Evolutionary conservation across 2,888 invertebrate genomes (phyloP), one percentile per base, ranked within the genome.

Genomic region (Neuroscelio doddi): DNA sequence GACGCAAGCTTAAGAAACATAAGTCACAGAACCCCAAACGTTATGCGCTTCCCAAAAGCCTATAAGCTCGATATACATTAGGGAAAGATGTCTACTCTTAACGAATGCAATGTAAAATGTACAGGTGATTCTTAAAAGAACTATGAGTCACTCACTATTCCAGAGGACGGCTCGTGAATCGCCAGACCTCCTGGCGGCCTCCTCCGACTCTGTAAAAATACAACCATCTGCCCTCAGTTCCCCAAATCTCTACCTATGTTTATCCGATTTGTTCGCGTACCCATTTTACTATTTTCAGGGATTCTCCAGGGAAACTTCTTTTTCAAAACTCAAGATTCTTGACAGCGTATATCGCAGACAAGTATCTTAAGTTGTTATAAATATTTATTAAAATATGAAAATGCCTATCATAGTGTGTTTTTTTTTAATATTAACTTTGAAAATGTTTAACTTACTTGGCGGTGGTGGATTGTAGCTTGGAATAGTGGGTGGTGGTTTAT

Each of bases 81-180:
- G 55, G 53, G 55, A 50, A 15, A 38, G 53, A 44, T 42, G 42
- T 62, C 61, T 62, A 62, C 53, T 15, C 9, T 39, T 55, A 49
- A 36, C 55, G 53, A 55, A 62, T 62, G 55, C 56, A 63, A 51
- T 46, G 26, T 30, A 46, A 63, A 29, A 63, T 21, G 5, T 21
- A 30, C 30, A 30, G 30, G 9, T 41, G 57, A 47, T 29, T 12
- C 15, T 36, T 12, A 21, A 21, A 21, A 21, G 2, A 15, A 15
- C 36, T 8, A 2, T 8, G 21, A 46, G 9, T 52, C 55, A 90
- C 92, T 92, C 88, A 93, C 93, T 93, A 87, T 93, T 93, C 93
- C 93, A 93, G 74, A 93, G 89, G 80, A 93, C 92, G 82, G 93
- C 92, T 79, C 93, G 89, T 73, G 89, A 88, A 88, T 92, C 91